phyloP scores from a whole-genome alignment of 2,888 invertebrate genomes.

The Gnatocerus cornutus region DNA sequence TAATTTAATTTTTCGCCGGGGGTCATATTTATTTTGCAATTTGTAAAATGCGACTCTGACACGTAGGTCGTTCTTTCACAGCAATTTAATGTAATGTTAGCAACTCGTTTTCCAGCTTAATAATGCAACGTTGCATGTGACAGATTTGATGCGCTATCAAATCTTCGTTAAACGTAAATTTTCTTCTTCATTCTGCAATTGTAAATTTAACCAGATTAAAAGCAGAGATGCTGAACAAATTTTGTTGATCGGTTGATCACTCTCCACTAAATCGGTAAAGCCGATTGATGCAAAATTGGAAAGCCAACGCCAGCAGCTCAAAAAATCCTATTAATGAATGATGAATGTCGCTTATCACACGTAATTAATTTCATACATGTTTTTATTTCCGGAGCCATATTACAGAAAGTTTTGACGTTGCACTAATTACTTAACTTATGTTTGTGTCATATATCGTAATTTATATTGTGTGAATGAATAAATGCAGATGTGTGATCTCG shows the following conservation, averaged over 20 bases:
- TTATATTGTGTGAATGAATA: conserved; percentile 14
- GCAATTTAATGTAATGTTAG: conserved; percentile 19
- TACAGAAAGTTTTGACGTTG: conserved; percentile 12
- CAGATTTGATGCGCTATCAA: not conserved
- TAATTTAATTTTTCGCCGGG: conserved; percentile 27
- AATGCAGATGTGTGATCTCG: conserved; percentile 38
- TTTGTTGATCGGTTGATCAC: no score
- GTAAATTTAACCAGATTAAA: no score
- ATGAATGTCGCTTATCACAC: conserved; percentile 15
- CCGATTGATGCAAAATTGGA: conserved; percentile 29
- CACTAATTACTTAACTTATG: conserved; percentile 18
- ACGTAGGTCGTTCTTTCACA: conserved; percentile 23
- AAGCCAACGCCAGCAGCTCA: conserved; percentile 21
- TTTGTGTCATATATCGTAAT: conserved; percentile 12
- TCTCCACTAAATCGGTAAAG: not conserved
- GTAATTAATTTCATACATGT: conserved; percentile 18
- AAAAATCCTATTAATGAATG: conserved; percentile 38
- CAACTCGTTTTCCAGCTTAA: conserved; percentile 4
- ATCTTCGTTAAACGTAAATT: not conserved
- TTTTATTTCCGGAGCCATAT: conserved; percentile 20
- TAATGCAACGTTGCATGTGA: not conserved
- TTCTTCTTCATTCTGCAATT: no score
- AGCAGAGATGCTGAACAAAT: no score
- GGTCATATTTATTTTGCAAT: conserved; percentile 22
- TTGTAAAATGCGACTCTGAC: conserved; percentile 25